Base-by-base conservation (phyloP, 2,113 vertebrate species). In the Chaetodon trifascialis region DNA sequence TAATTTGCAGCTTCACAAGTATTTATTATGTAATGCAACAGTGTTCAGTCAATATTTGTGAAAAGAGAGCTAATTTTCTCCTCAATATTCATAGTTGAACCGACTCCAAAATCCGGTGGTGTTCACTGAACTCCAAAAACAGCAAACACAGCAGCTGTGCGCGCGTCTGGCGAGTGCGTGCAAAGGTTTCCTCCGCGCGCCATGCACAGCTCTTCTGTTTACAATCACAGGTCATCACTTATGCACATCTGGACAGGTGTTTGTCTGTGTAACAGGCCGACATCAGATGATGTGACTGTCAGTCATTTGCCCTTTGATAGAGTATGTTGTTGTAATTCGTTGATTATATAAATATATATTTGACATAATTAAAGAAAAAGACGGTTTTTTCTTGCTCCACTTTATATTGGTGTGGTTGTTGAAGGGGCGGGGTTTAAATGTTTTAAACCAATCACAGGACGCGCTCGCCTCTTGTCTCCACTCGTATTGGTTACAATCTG, bases 401-500 rank as follows among this genome's bases (percentile, higher is more conserved):
- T 75, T 67, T 74, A 16, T 65, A 21, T 55, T 21, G 36, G 44
- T 62, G 44, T 54, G 4, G 62, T 46, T 47, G 11, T 30, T 15
- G 51, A 64, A 11, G 36, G 56, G 51, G 73, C 46, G 49, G 56
- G 0, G 51, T 25, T 56, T 87, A 44, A 0, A 5, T 4, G 0
- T 21, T 49, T 25, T 4, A 2, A 51, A 4, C 92, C 91, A 93
- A 93, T 92, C 78, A 77, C 19, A 38, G 11, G 1, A 0, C 73
- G 47, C 54, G 11, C 30, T 34, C 19, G 47, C 12, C 12, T 62
- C 17, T 64, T 5, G 2, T 46, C 76, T 73, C 5, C 25, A 21
- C n/a, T 83, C 5, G 55, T 25, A 94, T 92, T 94, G 92, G 93
- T 70, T 60, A 54, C 56, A 38, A 51, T 47, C 34, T 44, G 21